A percentile compares a stretch with the other conserved stretches of the same genome.
These are phyloP conservation scores for Lepisosteus osseus DNA, from an alignment of 2,113 vertebrate species.

Conservation along the genomic window DNA sequence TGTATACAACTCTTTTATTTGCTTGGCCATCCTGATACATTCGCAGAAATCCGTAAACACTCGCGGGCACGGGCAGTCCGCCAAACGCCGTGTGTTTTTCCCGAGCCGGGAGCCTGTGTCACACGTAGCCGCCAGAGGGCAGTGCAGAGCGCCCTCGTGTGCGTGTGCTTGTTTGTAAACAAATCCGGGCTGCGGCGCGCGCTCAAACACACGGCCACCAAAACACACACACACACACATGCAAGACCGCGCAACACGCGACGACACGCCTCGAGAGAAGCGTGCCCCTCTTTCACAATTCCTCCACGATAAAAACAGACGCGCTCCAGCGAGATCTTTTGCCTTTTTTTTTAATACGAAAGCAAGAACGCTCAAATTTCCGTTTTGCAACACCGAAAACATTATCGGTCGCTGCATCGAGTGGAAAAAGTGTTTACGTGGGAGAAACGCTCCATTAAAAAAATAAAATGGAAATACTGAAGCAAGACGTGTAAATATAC, in stretches of 20 bases:
- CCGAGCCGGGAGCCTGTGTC: constrained; percentile 31
- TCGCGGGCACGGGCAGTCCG: too few relatives aligned
- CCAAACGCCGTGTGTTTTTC: too few relatives aligned
- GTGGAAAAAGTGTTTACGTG: constrained; percentile 3
- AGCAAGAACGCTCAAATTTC: neutral
- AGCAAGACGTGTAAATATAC: neutral
- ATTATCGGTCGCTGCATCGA: neutral
- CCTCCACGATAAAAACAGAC: constrained; percentile 2
- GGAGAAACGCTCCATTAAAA: neutral
- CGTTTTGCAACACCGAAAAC: constrained; percentile 16
- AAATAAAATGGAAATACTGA: constrained; percentile 27
- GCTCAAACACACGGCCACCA: neutral
- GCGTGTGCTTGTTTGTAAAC: constrained; percentile 65
- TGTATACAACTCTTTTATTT: too few relatives aligned
- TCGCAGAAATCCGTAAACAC: too few relatives aligned
- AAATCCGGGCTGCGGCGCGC: constrained; percentile 49
- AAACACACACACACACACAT: constrained; percentile 12
- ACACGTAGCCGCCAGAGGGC: constrained; percentile 39
- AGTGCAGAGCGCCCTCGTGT: constrained; percentile 14
- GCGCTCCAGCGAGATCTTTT: constrained; percentile 3
- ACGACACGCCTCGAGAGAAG: constrained; percentile 30
- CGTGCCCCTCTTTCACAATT: constrained; percentile 13
- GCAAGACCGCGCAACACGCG: neutral
- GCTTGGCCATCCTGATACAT: too few relatives aligned
- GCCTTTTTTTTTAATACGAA: neutral